These are phyloP conservation scores for Cotesia glomerata DNA, from an alignment of 1,140 invertebrate species.

Conservation along the genomic window DNA sequence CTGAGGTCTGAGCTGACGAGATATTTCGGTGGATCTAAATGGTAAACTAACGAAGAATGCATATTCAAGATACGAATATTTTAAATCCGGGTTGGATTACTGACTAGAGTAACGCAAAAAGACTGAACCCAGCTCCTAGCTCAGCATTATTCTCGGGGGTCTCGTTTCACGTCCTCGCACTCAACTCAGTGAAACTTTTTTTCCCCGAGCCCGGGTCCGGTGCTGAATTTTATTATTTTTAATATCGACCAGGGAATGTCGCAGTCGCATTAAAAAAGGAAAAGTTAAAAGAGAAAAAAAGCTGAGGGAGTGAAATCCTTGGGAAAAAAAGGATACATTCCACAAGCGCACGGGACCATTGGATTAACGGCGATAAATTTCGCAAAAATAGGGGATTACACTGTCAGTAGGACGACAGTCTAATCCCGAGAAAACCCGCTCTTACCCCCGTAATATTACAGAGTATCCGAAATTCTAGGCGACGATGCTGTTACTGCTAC, in stretches of 20 bases:
- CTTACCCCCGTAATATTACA: constrained; percentile 26
- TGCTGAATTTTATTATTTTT: constrained; percentile 53
- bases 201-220: too few relatives aligned
- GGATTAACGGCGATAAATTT: constrained; percentile 66
- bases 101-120: not conserved
- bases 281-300: constrained; percentile 22
- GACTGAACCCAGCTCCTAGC: not conserved
- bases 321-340: constrained; percentile 25
- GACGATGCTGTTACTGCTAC: too few relatives aligned
- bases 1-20: not conserved
- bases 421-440: constrained; percentile 54
- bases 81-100: constrained; percentile 59
- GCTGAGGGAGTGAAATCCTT: constrained; percentile 28
- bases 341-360: constrained; percentile 38
- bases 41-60: constrained; percentile 54
- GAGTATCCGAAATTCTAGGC: not conserved
- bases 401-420: constrained; percentile 61
- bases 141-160: not conserved
- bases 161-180: constrained; percentile 21
- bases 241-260: constrained; percentile 48
- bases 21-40: not conserved
- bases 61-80: constrained; percentile 57
- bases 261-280: not conserved
- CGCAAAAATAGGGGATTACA: constrained; percentile 63
- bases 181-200: not conserved